Evolutionary conservation across 2,797 vertebrate genomes (phyloP), one percentile per base, ranked within the genome.

Genomic region (Pseudochirops cupreus): DNA sequence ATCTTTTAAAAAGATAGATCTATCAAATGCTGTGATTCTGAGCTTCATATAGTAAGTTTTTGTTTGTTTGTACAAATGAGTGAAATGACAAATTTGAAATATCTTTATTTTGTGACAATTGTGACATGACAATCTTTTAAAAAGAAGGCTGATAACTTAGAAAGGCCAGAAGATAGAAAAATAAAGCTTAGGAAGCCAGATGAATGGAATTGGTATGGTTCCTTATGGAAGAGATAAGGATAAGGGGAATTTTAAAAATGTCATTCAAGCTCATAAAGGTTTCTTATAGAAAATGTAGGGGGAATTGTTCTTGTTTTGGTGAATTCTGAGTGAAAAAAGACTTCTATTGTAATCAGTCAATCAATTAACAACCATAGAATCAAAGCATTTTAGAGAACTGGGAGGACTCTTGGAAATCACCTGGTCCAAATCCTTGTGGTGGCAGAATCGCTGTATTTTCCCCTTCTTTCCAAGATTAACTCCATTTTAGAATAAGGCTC

Each of bases 111-210:
- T 50, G 53, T 92, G 54, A 74, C 29, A 87, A 16, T n/a, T 56
- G 18, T 74, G 31, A 46, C 46, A 46, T 46, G 46, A 46, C 46
- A 46, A 13, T 53, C 53, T 59, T 67, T 91, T 92, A 92, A 67
- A 91, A 39, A 39, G 46, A 24, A 53, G 53, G 90, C 11, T 14
- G 0, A 39, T 57, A 6, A 26, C 94, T 94, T 92, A 29, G 54
- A 92, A 54, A 96, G 29, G 91, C 5, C 89, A 97, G 92, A 14
- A 26, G 14, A 93, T 58, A 57, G 16, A 39, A 95, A 93, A 92
- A 53, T n/a, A 90, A 57, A 94, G 46, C n/a, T 39, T 82, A 82
- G 24, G n/a, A 82, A 82, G 7, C n/a, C 67, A 82, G n/a, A 74
- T 74, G 67, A 39, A 74, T 74, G 18, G 5, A 9, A 59, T 1